Evolutionary conservation across 2,113 vertebrate genomes (phyloP).

Genomic region (Podocnemis expansa): DNA sequence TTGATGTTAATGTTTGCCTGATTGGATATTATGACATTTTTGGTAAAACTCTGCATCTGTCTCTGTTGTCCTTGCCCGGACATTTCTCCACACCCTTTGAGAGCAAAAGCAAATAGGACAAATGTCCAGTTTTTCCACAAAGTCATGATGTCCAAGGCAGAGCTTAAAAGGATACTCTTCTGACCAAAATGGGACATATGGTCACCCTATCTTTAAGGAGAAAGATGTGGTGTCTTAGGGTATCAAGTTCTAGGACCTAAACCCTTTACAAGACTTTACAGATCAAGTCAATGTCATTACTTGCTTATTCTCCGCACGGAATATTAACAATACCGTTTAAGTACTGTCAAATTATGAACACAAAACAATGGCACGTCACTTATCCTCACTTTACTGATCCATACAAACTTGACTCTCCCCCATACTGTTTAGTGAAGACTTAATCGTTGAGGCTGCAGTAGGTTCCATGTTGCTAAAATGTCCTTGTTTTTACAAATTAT

Average conservation of each 20-base stretch:
- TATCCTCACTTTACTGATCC: neutral
- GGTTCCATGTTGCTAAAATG: neutral
- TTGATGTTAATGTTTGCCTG: no score
- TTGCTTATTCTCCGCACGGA: neutral
- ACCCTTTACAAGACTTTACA: neutral
- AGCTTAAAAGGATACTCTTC: neutral
- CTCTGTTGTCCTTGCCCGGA: no score
- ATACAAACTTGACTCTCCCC: neutral
- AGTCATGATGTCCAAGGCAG: neutral
- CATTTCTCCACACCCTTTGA: no score
- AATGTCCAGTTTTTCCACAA: neutral
- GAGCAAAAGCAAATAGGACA: neutral
- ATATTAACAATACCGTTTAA: conserved; percentile 8
- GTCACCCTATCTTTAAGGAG: neutral
- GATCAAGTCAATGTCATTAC: neutral
- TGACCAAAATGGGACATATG: neutral
- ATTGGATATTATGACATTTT: neutral
- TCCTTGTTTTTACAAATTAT: neutral
- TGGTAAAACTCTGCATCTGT: neutral
- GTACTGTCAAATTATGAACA: neutral
- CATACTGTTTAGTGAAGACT: neutral
- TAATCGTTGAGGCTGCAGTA: neutral
- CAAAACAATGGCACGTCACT: neutral
- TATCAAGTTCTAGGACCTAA: neutral
- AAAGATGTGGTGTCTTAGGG: neutral